Evolutionary conservation across 2,797 vertebrate species (phyloP).

Genomic region (Lacerta agilis): DNA sequence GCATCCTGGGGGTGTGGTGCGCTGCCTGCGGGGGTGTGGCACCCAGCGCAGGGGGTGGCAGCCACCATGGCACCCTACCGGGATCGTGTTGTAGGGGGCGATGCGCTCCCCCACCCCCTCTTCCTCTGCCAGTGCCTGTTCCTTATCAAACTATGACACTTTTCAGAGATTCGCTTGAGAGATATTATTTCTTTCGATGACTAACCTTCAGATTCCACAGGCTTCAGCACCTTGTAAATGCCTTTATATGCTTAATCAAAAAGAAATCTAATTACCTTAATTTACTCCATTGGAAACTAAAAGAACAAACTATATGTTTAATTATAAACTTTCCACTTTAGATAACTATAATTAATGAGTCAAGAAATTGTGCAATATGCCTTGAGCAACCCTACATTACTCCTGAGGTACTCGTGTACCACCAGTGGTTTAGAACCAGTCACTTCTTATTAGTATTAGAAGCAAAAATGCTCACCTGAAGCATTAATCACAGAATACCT

Average conservation of each 20-base stretch:
- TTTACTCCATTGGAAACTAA: slow-evolving; percentile 73
- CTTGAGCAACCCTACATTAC: slow-evolving; percentile 75
- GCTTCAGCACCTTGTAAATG: slow-evolving; percentile 50
- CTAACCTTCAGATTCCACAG: slow-evolving; percentile 48
- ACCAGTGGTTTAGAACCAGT: slow-evolving; percentile 58
- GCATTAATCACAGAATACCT: slow-evolving; percentile 73
- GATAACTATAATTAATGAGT: slow-evolving; percentile 83
- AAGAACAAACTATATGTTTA: slow-evolving; percentile 79
- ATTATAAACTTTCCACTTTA: slow-evolving; percentile 80
- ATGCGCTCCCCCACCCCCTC: too few species aligned
- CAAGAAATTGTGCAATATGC: slow-evolving; percentile 71
- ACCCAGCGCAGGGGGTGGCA: too few species aligned
- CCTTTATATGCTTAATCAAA: slow-evolving; percentile 63
- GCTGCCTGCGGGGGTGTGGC: too few species aligned
- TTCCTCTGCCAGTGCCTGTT: too few species aligned
- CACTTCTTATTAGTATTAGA: slow-evolving; percentile 76
- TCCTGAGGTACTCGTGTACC: slow-evolving; percentile 70
- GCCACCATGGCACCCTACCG: too few species aligned
- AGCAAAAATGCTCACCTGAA: slow-evolving; percentile 65
- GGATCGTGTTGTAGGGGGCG: too few species aligned
- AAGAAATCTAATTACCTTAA: slow-evolving; percentile 77
- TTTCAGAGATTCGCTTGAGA: slow-evolving; percentile 20
- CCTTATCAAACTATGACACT: not conserved
- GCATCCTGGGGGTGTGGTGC: too few species aligned
- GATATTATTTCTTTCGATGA: slow-evolving; percentile 42